Base-by-base conservation (phyloP, 2,797 vertebrate species). In the Micromesistius poutassou region DNA sequence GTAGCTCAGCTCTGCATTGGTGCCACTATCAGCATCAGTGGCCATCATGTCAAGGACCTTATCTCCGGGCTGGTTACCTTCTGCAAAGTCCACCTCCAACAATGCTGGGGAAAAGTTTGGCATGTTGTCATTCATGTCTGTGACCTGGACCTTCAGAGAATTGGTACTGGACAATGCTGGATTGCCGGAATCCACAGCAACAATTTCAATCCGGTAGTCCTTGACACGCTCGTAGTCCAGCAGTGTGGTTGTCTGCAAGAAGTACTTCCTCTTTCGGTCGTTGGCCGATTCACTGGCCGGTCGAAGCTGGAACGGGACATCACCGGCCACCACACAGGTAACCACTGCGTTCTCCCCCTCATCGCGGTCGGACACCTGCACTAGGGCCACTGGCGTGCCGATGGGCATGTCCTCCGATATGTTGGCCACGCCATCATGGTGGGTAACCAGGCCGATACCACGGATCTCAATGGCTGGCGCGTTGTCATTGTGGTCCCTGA, bases 131-230 rank as follows among this genome's bases (percentile, higher is more conserved):
- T 99, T 99, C 78, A 98, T 91, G 0, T 99, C 98, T 0, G 97
- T 94, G 78, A 99, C 97, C 81, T 97, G 97, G 31, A 99, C 98
- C 87, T 95, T 98, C 35, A 99, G 93, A 6, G 97, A 97, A 82
- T 99, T 98, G 82, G 95, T 97, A 92, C 97, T 99, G 40, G 98
- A 99, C 71, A 98, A 94, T 0, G 98, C 98, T 0, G 98, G 98
- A 86, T 98, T 98, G 55, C 98, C 98, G 0, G 97, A 97, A 89
- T 99, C 98, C 80, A 98, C 97, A 0, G 97, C 98, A 10, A 99
- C 97, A 0, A 99, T 98, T 90, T 98, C 96, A 4, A 99, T 97
- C 3, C 94, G 95, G 86, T 99, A 99, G 71, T 97, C 96, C 89
- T 96, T 96, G 46, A 97, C 91, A 0, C 93, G 94, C 87, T 99